These are phyloP conservation scores for Sisor rabdophorus DNA, from an alignment of 2,113 vertebrate species.

Conservation along the genomic window DNA sequence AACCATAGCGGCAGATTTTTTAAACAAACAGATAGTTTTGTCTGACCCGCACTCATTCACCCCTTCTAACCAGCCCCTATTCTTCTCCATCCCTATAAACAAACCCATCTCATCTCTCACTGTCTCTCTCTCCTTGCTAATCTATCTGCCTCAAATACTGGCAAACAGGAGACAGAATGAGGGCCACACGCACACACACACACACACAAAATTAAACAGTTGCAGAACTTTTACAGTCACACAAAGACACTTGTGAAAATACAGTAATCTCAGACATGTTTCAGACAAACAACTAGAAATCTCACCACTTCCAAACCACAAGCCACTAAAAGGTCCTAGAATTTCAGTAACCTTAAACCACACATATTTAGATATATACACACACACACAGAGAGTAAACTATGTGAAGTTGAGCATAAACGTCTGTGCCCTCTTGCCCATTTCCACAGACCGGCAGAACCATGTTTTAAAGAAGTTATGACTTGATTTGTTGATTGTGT, in stretches of 20 bases:
- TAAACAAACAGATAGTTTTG: constrained; percentile 70
- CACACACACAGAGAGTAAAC: neutral
- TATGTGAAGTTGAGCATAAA: neutral
- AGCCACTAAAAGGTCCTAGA: constrained; percentile 23
- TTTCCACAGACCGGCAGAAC: too few relatives aligned
- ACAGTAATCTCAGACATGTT: constrained; percentile 21
- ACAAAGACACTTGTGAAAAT: neutral
- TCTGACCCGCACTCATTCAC: constrained; percentile 61
- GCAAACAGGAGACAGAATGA: constrained; percentile 43
- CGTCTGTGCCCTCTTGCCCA: too few relatives aligned
- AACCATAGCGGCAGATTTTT: constrained; percentile 59
- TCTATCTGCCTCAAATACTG: constrained; percentile 34
- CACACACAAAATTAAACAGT: constrained; percentile 13
- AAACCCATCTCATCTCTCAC: constrained; percentile 27
- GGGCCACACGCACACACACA: constrained; percentile 30
- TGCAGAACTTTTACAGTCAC: neutral
- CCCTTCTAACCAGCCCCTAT: constrained; percentile 49
- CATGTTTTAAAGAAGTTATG: too few relatives aligned
- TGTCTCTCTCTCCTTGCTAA: constrained; percentile 28
- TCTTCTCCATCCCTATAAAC: constrained; percentile 31
- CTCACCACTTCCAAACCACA: constrained; percentile 30
- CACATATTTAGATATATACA: constrained; percentile 22
- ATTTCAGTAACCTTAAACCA: neutral
- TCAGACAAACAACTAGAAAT: constrained; percentile 21
- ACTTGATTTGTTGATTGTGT: too few relatives aligned